Evolutionary conservation across 2,888 invertebrate species (phyloP), one percentile per base, ranked within the genome.

Genomic region (Melitaea athalia): DNA sequence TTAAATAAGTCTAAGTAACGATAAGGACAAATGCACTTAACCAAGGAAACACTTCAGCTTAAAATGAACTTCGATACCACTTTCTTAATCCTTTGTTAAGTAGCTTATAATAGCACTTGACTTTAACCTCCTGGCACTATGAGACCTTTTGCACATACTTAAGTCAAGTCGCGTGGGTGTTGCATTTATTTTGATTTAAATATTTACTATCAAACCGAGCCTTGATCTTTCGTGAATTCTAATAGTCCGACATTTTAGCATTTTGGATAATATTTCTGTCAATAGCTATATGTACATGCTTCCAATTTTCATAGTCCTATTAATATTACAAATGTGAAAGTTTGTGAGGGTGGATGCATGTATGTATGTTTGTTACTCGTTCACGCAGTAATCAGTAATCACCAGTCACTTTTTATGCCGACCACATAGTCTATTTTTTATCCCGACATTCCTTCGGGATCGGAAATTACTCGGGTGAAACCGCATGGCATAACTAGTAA

Each of bases 211-310:
- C 50, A 49, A 43, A 55, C 31, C 5, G 12, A 59, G 49, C 59
- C 64, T 59, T 64, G 64, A 64, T 49, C 47, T 59, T 42, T 59
- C 7, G 42, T 50, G 60, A 65, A 52, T 24, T 59, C 50, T 31
- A 43, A 59, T 31, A 43, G 24, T 38, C 59, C 43, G 59, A 65
- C 42, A 65, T 63, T 63, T 63, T 17, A 52, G 10, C 17, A 42
- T 38, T 42, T 15, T 7, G 14, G 14, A 57, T 10, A 42, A 42
- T 57, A 6, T 57, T 57, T 57, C 57, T 38, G 57, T 57, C 24
- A 7, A 57, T 10, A 57, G 15, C 15, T 42, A 7, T 15, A n/a
- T n/a, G n/a, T n/a, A 5, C n/a, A 15, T 55, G 53, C 31, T 7
- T 14, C n/a, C 24, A n/a, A 5, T 11, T 53, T 5, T 6, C 31